A percentile compares a stretch with the other conserved stretches of the same genome.
Evolutionary conservation across 2,113 vertebrate species (phyloP).

Genomic region (Rhabdornis inornatus): DNA sequence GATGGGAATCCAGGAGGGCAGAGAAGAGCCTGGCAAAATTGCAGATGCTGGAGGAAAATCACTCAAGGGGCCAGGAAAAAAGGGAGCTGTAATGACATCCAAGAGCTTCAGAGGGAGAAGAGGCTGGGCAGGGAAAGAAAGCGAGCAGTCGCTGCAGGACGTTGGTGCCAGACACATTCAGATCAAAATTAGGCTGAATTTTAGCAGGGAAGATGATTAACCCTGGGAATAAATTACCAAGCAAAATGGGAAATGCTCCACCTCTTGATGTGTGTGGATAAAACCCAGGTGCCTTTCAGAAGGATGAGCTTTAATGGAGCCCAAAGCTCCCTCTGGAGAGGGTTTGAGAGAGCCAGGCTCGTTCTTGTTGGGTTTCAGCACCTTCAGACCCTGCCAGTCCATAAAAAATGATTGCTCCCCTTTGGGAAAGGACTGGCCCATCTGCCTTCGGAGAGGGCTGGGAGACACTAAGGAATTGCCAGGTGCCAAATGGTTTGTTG

Average conservation of each 20-base stretch:
- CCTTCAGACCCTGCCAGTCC: neutral
- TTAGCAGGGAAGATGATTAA: conserved; percentile 3
- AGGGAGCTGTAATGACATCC: neutral
- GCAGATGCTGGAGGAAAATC: neutral
- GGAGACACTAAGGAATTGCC: neutral
- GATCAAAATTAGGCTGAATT: neutral
- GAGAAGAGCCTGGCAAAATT: neutral
- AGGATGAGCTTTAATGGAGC: neutral
- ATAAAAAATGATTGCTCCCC: neutral
- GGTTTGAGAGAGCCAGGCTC: accelerated
- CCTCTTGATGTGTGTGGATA: neutral
- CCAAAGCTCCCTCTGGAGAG: neutral
- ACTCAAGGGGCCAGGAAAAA: neutral
- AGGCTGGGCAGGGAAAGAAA: neutral
- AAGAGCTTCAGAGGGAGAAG: neutral
- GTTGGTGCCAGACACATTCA: neutral
- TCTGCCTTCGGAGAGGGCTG: neutral
- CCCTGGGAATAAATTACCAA: neutral
- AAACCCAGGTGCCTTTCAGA: neutral
- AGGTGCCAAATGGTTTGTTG: neutral
- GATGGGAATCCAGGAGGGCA: neutral
- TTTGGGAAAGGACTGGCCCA: neutral
- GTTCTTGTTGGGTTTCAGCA: accelerated
- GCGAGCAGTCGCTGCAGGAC: neutral
- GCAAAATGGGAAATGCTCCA: neutral